These are phyloP conservation scores for Mimas tiliae DNA, from an alignment of 2,888 invertebrate species.

Conservation along the genomic window DNA sequence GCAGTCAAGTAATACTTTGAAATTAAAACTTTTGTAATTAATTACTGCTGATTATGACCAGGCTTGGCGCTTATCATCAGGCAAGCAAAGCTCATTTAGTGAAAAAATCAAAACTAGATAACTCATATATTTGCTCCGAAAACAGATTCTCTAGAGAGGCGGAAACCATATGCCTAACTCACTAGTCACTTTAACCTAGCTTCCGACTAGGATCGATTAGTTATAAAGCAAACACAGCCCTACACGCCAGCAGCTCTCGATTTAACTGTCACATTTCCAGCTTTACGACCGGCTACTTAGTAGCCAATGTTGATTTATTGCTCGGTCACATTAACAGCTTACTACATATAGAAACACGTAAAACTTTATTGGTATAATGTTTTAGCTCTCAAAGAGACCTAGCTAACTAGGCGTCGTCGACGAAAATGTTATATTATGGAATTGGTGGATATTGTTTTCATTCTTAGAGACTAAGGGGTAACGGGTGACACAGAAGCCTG, in stretches of 20 bases:
- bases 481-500: no score
- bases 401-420: no score
- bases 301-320: conserved; percentile 36
- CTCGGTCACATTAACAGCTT: conserved; percentile 20
- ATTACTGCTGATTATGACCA: no score
- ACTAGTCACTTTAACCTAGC: background rate
- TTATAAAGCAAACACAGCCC: conserved; percentile 13
- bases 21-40: no score
- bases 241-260: conserved; percentile 15
- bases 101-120: no score
- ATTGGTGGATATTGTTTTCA: no score
- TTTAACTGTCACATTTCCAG: conserved; percentile 33
- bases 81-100: no score
- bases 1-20: no score
- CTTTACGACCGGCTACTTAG: conserved; percentile 35
- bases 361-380: conserved; percentile 25
- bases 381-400: background rate
- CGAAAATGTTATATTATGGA: no score
- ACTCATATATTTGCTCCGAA: no score
- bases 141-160: background rate
- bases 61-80: no score
- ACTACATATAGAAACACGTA: conserved; percentile 16
- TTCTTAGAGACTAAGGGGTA: no score
- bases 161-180: background rate
- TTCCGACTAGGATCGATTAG: conserved; percentile 3